A percentile compares a stretch with the other conserved stretches of the same genome.
These are phyloP conservation scores for Pandion haliaetus DNA, from an alignment of 2,113 vertebrate genomes.

Conservation along the genomic window DNA sequence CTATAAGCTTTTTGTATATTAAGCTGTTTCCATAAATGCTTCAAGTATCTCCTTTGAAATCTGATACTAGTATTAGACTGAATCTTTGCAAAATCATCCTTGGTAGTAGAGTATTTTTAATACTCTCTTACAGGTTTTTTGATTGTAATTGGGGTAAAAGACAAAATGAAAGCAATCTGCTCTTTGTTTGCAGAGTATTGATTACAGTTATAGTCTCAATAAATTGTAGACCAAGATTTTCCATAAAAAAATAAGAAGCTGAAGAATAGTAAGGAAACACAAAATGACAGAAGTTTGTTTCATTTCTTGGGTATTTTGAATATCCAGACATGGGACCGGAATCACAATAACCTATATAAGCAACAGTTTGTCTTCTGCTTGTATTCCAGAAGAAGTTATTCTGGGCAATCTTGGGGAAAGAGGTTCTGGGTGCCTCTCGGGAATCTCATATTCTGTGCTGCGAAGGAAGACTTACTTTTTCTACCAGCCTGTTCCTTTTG, in stretches of 20 bases:
- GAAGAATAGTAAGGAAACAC: neutral
- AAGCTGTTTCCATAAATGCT: neutral
- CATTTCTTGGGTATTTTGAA: neutral
- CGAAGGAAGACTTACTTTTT: accelerated
- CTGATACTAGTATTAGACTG: neutral
- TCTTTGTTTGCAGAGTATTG: neutral
- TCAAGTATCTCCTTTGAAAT: neutral
- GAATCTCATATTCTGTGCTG: neutral
- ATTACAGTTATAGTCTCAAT: neutral
- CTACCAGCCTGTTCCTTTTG: neutral
- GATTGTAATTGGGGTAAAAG: neutral
- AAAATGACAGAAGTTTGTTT: neutral
- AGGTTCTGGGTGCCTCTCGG: neutral
- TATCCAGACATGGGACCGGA: neutral
- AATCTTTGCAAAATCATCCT: neutral
- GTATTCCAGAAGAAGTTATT: neutral
- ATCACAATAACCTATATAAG: neutral
- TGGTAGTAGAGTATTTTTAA: neutral
- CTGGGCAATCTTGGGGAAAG: neutral
- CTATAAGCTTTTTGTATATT: neutral
- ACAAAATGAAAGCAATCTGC: neutral
- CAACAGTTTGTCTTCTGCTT: neutral
- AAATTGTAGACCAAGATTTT: neutral
- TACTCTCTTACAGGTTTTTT: neutral
- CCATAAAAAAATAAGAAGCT: neutral